phyloP scores from a whole-genome alignment of 2,797 vertebrate species.

The Enteromius mattozi region DNA sequence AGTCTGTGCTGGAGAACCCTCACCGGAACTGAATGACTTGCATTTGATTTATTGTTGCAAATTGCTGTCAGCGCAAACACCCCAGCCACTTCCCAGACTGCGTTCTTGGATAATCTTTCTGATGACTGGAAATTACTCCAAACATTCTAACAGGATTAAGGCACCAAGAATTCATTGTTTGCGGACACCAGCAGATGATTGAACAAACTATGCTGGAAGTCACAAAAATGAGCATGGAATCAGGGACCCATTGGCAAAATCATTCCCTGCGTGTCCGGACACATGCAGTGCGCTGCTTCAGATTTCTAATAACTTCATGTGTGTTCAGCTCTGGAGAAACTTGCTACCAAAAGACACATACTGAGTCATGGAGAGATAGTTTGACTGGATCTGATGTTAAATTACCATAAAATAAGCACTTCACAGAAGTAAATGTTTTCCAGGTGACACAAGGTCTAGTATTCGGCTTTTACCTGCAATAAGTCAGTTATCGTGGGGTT shows the following conservation, averaged over 20 bases:
- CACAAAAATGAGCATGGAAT: slow-evolving; percentile 21
- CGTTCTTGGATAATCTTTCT: slow-evolving; percentile 32
- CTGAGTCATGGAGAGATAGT: background rate
- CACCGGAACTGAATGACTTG: background rate
- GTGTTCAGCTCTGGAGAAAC: background rate
- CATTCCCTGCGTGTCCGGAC: background rate
- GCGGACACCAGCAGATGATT: background rate
- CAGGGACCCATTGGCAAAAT: background rate
- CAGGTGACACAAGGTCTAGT: background rate
- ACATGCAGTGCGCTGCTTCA: background rate
- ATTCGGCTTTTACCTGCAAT: background rate
- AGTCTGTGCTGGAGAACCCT: too few species aligned
- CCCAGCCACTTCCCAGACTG: slow-evolving; percentile 11
- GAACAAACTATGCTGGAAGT: slow-evolving; percentile 32
- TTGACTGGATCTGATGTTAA: background rate
- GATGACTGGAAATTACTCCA: slow-evolving; percentile 26
- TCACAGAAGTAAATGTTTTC: background rate
- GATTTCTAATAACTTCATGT: background rate
- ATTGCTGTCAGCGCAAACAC: background rate
- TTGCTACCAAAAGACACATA: background rate
- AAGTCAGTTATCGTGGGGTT: background rate
- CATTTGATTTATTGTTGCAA: slow-evolving; percentile 9
- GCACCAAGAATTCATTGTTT: slow-evolving; percentile 34
- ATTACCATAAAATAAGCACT: slow-evolving; percentile 30
- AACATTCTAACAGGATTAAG: slow-evolving; percentile 13